Evolutionary conservation across 1,140 invertebrate species (phyloP).

Genomic region (Drosophila orosa): DNA sequence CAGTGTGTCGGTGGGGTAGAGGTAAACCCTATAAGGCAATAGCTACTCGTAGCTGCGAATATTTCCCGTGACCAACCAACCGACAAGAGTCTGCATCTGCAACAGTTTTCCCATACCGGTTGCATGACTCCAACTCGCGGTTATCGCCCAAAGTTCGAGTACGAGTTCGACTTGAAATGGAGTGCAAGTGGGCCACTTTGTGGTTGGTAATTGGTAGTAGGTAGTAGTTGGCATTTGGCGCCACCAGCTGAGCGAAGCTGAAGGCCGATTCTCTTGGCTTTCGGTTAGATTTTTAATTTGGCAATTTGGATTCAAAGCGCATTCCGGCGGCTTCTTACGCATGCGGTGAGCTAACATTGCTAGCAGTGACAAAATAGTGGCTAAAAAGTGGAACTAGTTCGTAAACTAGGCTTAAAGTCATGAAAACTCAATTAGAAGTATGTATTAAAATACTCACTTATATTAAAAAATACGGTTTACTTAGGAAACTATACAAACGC

Average conservation of each 20-base stretch:
- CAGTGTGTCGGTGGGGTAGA: constrained; percentile 56
- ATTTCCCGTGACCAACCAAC: constrained; percentile 50
- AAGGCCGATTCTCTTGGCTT: constrained; percentile 58
- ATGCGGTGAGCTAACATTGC: constrained; percentile 26
- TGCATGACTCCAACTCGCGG: constrained; percentile 45
- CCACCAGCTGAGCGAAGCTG: constrained; percentile 22
- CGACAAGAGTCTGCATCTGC: constrained; percentile 54
- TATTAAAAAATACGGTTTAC: background rate
- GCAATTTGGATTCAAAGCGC: constrained; percentile 53
- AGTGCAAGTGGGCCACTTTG: constrained; percentile 61
- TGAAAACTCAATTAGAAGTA: background rate
- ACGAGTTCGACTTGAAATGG: constrained; percentile 12
- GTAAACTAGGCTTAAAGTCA: background rate
- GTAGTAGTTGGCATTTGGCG: constrained; percentile 25
- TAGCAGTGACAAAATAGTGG: background rate
- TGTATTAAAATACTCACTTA: background rate
- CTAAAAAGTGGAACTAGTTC: constrained; percentile 38
- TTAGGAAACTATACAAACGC: background rate
- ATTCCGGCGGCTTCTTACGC: constrained; percentile 14
- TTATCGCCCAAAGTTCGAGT: constrained; percentile 26
- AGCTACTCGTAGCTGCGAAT: constrained; percentile 11
- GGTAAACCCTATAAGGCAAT: constrained; percentile 41
- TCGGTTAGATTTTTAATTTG: constrained; percentile 48
- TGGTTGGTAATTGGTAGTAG: constrained; percentile 3
- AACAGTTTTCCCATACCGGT: constrained; percentile 48